phyloP scores from a whole-genome alignment of 92 coral and sea anemone genomes.

The Anthopleura xanthogrammica region DNA sequence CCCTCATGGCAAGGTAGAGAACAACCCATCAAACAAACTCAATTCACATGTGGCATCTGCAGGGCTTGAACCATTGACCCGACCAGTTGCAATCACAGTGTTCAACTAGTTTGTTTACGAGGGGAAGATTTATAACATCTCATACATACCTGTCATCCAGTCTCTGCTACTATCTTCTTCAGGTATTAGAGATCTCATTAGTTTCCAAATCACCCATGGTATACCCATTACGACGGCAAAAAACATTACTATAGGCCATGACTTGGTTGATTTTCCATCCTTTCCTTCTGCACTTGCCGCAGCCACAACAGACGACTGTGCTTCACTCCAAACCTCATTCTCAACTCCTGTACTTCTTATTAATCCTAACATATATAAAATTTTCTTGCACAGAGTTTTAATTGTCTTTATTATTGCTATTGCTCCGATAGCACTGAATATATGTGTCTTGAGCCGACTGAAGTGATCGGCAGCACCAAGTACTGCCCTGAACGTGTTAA shows the following conservation, averaged over 20 bases:
- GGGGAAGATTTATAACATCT: neutral
- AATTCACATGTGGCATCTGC: too few relatives aligned
- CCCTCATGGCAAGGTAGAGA: too few relatives aligned
- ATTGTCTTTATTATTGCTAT: slow-evolving; percentile 73
- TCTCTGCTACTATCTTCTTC: slow-evolving; percentile 59
- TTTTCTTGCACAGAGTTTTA: slow-evolving; percentile 62
- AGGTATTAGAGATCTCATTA: slow-evolving; percentile 66
- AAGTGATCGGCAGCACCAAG: slow-evolving; percentile 96
- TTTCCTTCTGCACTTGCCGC: slow-evolving; percentile 37
- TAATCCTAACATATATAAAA: slow-evolving; percentile 64
- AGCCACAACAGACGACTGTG: slow-evolving; percentile 47
- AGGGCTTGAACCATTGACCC: too few relatives aligned
- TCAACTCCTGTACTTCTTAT: slow-evolving; percentile 44
- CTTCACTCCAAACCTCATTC: slow-evolving; percentile 90
- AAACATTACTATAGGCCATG: slow-evolving; percentile 97
- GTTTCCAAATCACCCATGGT: slow-evolving; percentile 90
- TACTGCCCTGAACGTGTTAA: slow-evolving; percentile 87
- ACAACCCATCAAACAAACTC: too few relatives aligned
- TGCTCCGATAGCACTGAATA: slow-evolving; percentile 79
- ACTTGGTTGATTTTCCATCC: slow-evolving; percentile 55
- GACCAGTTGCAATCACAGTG: too few relatives aligned
- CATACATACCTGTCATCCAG: slow-evolving; percentile 85
- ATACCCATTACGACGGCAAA: slow-evolving; percentile 95
- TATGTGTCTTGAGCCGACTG: slow-evolving; percentile 79
- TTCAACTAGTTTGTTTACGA: too few relatives aligned